Base-by-base conservation (phyloP, 2,888 invertebrate species). In the Harpalus rubripes region DNA sequence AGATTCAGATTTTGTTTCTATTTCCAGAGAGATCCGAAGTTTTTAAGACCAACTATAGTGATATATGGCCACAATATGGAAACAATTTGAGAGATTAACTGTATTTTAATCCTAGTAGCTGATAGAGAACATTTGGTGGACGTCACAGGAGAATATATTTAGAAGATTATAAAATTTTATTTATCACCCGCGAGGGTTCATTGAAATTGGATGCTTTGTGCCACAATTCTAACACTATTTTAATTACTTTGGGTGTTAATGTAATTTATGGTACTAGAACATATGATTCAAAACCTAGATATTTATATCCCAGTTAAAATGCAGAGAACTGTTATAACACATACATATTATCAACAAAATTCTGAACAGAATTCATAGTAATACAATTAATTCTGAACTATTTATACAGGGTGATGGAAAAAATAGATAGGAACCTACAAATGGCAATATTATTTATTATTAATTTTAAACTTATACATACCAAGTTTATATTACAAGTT, bases 81-180 rank as follows among this genome's bases (percentile, higher is more conserved):
- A 39, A 68, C 68, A 68, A 68, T 68, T 15, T 39, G 15, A 10
- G 32, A 68, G 68, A 68, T 68, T 32, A 68, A 68, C n/a, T 39
- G 39, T 39, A 39, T 68, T 68, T 68, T 68, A 68, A 68, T 68
- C 15, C 68, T 32, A 7, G 15, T 15, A 32, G 32, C 5, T 65
- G 65, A 65, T 65, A 68, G 32, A n/a, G 39, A 68, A 68, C 68
- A 68, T 39, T 65, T 65, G 65, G 65, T 65, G 32, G 65, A 12
- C 18, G 18, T 8, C 15, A 52, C 44, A 8, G 44, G 10, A 52
- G 44, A 52, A 52, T 52, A 52, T 52, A 52, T 52, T 52, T 52
- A 52, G 44, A 52, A 52, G 44, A 52, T 52, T 52, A 52, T 52
- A 52, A 52, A 52, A 8, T 10, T 52, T 52, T 52, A 52, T 52